phyloP scores from a whole-genome alignment of 2,888 invertebrate species.

The Augochlorella aurata region DNA sequence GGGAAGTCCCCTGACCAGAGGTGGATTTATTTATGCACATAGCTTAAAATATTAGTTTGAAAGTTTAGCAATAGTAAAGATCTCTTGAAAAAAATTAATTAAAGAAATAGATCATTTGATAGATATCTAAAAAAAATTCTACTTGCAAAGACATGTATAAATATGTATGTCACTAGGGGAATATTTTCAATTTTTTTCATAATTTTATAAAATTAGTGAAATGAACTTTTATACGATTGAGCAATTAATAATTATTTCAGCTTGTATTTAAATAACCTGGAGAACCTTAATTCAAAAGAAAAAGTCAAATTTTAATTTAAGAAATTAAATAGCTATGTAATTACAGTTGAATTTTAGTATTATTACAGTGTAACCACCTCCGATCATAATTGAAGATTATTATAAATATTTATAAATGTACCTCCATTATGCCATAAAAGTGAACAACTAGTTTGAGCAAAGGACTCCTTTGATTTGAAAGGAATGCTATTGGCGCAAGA shows the following conservation, averaged over 20 bases:
- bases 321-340: background rate
- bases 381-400: slow-evolving; percentile 24
- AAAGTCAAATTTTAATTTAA: background rate
- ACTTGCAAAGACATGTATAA: too few relatives aligned
- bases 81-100: too few relatives aligned
- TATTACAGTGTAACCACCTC: slow-evolving; percentile 31
- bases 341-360: background rate
- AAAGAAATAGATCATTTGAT: background rate
- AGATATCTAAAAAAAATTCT: too few relatives aligned
- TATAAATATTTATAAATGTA: slow-evolving; percentile 51
- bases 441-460: slow-evolving; percentile 75
- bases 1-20: slow-evolving; percentile 21
- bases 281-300: background rate
- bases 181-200: too few relatives aligned
- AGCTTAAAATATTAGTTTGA: background rate
- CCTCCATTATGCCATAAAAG: slow-evolving; percentile 76
- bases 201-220: background rate
- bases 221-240: background rate
- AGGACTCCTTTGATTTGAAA: slow-evolving; percentile 78
- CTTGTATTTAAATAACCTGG: background rate
- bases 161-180: too few relatives aligned
- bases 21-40: slow-evolving; percentile 22
- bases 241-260: background rate
- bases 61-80: background rate
- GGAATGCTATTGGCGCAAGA: slow-evolving; percentile 81